Evolutionary conservation across 2,888 invertebrate genomes (phyloP), one percentile per base, ranked within the genome.

Genomic region (Holacanthella duospinosa): DNA sequence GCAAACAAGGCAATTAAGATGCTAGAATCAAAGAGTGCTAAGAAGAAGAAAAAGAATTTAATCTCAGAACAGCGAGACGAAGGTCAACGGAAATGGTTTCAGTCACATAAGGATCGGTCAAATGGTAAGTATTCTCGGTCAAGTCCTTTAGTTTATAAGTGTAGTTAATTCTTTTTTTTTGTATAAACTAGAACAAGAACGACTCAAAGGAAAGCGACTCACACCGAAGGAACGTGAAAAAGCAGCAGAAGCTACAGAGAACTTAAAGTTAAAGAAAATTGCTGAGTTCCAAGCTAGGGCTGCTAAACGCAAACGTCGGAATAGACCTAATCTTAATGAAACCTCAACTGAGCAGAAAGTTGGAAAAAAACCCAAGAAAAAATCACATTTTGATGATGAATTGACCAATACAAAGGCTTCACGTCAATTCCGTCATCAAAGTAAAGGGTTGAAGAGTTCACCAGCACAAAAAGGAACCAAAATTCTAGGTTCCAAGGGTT

Each of bases 211-310:
- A 1, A 57, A 54, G 24, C 55, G 64, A 43, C 26, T 89, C 76
- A 84, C 81, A 53, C 77, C 85, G 0, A 75, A 76, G 0, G 89
- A 91, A 76, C 80, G 90, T 57, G 87, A 87, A 77, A 71, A 74
- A 2, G 76, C 85, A 1, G 78, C 86, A 0, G 84, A 86, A 74
- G 81, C 82, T 68, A 79, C 86, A 71, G 84, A 83, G 1, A 80
- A 81, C 29, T 79, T 79, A 71, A 86, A 85, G 75, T 79, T 86
- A 79, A 76, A 80, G 71, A 82, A 87, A 78, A 85, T 89, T 6
- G 88, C 89, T 0, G 81, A 89, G 2, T 84, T 88, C 61, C 89
- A 93, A 75, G 91, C 90, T 0, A 84, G 91, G 75, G 78, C 87
- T 74, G 85, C 88, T 0, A 96, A 96, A 78, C 74, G 78, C 62